These are phyloP conservation scores for Varecia variegata DNA, from an alignment of 2,797 vertebrate species.

Conservation along the genomic window DNA sequence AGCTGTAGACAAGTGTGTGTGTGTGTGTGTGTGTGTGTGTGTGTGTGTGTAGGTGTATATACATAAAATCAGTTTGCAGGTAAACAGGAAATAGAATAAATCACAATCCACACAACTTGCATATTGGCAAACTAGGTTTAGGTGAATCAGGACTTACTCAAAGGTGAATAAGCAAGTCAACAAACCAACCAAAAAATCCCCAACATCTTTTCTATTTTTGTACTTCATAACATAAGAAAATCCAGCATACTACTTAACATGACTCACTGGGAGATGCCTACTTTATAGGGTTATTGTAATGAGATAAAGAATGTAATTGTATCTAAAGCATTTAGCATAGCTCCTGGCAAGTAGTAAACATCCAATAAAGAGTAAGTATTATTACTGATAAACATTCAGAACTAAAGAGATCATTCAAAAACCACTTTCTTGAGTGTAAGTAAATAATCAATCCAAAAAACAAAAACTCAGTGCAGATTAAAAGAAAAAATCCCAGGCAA, in stretches of 20 bases:
- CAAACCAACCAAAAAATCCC: background rate
- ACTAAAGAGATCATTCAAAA: background rate
- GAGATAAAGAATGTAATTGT: background rate
- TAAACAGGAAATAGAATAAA: background rate
- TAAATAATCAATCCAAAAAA: background rate
- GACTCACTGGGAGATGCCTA: background rate
- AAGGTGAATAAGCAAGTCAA: background rate
- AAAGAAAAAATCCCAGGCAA: background rate
- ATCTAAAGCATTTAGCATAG: background rate
- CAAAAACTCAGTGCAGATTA: background rate
- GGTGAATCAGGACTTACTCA: background rate
- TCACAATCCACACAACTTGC: background rate
- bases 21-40: no score
- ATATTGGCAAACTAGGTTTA: background rate
- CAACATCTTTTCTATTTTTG: background rate
- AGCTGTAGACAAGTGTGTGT: background rate
- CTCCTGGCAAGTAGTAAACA: background rate
- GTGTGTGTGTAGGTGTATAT: no score
- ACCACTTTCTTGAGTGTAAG: background rate
- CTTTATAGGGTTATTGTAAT: background rate
- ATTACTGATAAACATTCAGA: background rate
- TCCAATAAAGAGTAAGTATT: background rate
- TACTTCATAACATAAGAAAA: background rate
- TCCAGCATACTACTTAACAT: background rate
- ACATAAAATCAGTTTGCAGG: background rate